phyloP scores from a whole-genome alignment of 2,888 invertebrate species.

The Oligia strigilis region DNA sequence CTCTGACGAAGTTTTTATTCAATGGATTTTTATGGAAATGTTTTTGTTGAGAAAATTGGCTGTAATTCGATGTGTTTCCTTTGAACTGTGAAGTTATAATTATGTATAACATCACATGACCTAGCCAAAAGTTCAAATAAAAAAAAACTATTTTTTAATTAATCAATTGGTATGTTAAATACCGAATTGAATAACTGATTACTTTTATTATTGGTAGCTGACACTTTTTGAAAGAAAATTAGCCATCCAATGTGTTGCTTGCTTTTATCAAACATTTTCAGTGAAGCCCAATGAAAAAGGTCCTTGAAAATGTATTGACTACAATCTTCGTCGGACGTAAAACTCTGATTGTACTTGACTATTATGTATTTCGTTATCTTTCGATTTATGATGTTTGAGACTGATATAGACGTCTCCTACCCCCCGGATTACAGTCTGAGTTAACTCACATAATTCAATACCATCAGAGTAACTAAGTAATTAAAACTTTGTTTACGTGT shows the following conservation, averaged over 20 bases:
- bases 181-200: neutral
- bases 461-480: neutral
- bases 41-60: neutral
- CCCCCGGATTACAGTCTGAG: neutral
- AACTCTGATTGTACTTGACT: constrained; percentile 22
- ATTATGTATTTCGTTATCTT: constrained; percentile 22
- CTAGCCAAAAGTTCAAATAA: neutral
- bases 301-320: constrained; percentile 21
- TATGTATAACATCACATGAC: neutral
- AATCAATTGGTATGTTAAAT: neutral
- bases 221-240: neutral
- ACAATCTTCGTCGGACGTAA: constrained; percentile 20
- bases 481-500: constrained; percentile 11
- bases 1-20: constrained; percentile 4
- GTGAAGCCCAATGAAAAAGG: neutral
- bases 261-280: neutral
- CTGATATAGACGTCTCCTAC: constrained; percentile 52
- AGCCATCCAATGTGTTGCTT: neutral
- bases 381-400: constrained; percentile 40
- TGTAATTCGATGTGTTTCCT: neutral
- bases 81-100: neutral
- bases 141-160: neutral
- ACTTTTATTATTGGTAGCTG: neutral
- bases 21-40: neutral
- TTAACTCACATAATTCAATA: neutral